Conservation (phyloP, 2,888 invertebrate species). For the Rhodophaea formosa region DNA sequence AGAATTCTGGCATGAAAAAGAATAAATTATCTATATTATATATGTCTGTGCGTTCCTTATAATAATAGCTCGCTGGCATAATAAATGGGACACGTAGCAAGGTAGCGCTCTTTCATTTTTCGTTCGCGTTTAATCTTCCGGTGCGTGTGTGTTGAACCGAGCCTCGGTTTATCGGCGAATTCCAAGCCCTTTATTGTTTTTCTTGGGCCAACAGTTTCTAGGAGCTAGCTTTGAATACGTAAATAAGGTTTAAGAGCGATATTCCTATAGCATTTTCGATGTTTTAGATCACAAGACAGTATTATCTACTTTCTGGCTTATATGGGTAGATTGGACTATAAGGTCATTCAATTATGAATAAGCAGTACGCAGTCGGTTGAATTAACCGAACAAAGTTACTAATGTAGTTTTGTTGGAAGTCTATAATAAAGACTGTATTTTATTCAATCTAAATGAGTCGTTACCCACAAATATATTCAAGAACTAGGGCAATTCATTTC, state of each 20-base stretch:
- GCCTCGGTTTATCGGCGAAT: slow-evolving; percentile 27
- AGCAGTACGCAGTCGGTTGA: too few species aligned
- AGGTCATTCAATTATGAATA: too few species aligned
- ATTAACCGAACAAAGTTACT: too few species aligned
- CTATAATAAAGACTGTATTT: too few species aligned
- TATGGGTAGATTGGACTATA: too few species aligned
- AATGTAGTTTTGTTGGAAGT: too few species aligned
- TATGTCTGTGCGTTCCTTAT: slow-evolving; percentile 34
- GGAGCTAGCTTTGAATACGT: not conserved
- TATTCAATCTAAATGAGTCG: too few species aligned
- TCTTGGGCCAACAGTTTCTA: not conserved
- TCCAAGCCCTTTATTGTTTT: slow-evolving; percentile 26
- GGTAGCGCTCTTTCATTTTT: slow-evolving; percentile 69
- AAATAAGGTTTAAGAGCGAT: not conserved
- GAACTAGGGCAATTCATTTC: too few species aligned
- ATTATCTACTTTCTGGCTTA: too few species aligned
- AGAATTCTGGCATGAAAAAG: slow-evolving; percentile 9
- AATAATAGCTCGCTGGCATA: slow-evolving; percentile 59
- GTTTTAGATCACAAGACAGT: too few species aligned
- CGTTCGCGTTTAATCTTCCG: slow-evolving; percentile 62
- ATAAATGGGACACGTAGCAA: slow-evolving; percentile 65
- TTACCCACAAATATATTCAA: too few species aligned
- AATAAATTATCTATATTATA: too few species aligned
- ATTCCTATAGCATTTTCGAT: not conserved
- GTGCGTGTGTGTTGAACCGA: slow-evolving; percentile 15